Base-by-base conservation (phyloP, 2,888 invertebrate species). In the Cheilosia pagana region DNA sequence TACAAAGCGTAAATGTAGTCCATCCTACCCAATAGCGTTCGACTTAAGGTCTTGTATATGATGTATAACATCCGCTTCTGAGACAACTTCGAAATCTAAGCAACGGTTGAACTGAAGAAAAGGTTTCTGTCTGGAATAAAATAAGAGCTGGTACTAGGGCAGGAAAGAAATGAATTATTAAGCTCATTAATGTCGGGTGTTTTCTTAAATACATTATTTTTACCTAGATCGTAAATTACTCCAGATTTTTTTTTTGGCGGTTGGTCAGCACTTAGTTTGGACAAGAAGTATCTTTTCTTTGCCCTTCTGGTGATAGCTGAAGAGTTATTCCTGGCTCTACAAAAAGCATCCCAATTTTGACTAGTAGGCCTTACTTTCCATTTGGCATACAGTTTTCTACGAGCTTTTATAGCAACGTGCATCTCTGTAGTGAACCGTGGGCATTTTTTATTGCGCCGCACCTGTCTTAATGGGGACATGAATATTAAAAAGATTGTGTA, bases 381-480 rank as follows among this genome's bases (percentile, higher is more conserved):
- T 12, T 14, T 23, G 14, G 21, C 19, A 21, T 65, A 50, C 12
- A 35, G 19, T 52, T 65, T 50, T 7, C 39, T 39, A n/a, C 39
- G 35, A 23, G 7, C 3, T 50, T 65, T 65, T 5, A 65, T 35
- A 6, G 65, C 65, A 39, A 5, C 35, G 6, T 21, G 16, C 1
- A 52, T 25, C 23, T 65, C 52, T 3, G 14, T 3, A 3, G 65
- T 43, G 28, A 43, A 55, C 53, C 53, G 55, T 4, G 67, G 19
- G 12, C 67, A 55, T 43, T 67, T 53, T 19, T n/a, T n/a, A 28
- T 67, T 41, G 3, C 19, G 25, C 41, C 19, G 12, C 7, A 25
- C 53, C 67, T 12, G 25, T 67, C 16, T 67, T 55, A 0, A 67
- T 3, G 16, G 39, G 52, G n/a, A 52, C 52, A 35, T 52, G 39